Base-by-base conservation (phyloP, 2,113 vertebrate genomes). In the Vireo altiloquus region DNA sequence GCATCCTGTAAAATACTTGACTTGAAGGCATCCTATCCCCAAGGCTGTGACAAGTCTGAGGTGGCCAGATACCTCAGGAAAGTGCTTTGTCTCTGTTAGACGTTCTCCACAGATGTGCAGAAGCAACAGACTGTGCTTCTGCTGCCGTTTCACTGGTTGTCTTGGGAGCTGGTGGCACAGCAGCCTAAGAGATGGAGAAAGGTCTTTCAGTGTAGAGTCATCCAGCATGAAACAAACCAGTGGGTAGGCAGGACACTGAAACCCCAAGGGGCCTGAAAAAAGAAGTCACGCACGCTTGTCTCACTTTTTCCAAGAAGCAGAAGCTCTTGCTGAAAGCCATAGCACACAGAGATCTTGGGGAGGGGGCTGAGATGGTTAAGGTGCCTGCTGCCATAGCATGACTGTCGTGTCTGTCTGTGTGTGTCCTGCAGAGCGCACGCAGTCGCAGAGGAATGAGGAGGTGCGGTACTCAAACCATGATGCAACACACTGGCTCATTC, bases 331-430 rank as follows among this genome's bases (percentile, higher is more conserved):
- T 54, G 82, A 52, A 70, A 74, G 53, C 65, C 31, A 16, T n/a
- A 81, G 59, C 70, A 50, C 30, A 7, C 11, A 12, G 53, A 82
- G 31, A 23, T 21, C 13, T 18, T 28, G 37, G 44, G 56, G 54
- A 68, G 49, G 52, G n/a, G 19, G 21, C 47, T 0, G 0, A 66
- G 56, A 19, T 35, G 68, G 23, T 59, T 57, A 14, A 46, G 47
- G 33, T 60, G 40, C 28, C 49, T 4, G 5, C 42, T 89, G 35
- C 69, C 56, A 20, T 23, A 56, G 21, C 0, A 0, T 77, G 37
- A 69, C 35, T 0, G 0, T 35, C 0, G 0, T 42, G 56, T 22
- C 47, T 79, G 30, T 54, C 37, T n/a, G 22, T 72, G 1, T 79
- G n/a, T 66, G 46, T 61, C 46, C 59, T 87, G 37, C 72, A 97